These are phyloP conservation scores for Hyperopisus bebe DNA, from an alignment of 2,113 vertebrate species.

Conservation along the genomic window DNA sequence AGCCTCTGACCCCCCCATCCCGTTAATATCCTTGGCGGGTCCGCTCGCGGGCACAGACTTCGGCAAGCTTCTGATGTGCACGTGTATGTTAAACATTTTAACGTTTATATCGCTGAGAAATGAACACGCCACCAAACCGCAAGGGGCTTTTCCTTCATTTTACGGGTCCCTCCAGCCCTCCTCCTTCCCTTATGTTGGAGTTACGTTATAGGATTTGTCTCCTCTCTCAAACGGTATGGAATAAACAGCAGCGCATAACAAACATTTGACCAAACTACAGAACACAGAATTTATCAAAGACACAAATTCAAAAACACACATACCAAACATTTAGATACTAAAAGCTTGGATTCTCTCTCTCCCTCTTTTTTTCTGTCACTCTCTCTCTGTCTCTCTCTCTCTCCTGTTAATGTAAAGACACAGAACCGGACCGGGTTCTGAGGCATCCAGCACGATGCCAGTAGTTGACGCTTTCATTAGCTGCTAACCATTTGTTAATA, in stretches of 20 bases:
- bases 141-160: not conserved
- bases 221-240: too few relatives aligned
- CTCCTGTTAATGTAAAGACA: not conserved
- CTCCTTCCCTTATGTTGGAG: not conserved
- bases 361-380: not conserved
- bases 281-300: not conserved
- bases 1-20: not conserved
- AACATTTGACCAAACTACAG: not conserved
- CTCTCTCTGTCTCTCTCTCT: not conserved
- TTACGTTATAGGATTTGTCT: not conserved
- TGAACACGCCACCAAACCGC: not conserved
- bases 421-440: not conserved
- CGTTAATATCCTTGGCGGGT: not conserved
- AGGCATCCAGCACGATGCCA: not conserved
- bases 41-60: not conserved
- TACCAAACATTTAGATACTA: not conserved
- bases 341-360: not conserved
- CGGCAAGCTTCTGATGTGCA: not conserved
- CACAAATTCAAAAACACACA: not conserved
- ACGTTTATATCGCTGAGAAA: not conserved
- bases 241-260: not conserved
- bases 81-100: not conserved
- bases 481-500: slow-evolving; percentile 22
- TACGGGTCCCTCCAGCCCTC: not conserved
- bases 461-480: slow-evolving; percentile 20